These are phyloP conservation scores for Halcyon smyrnensis DNA, from an alignment of 2,797 vertebrate genomes.

Conservation along the genomic window DNA sequence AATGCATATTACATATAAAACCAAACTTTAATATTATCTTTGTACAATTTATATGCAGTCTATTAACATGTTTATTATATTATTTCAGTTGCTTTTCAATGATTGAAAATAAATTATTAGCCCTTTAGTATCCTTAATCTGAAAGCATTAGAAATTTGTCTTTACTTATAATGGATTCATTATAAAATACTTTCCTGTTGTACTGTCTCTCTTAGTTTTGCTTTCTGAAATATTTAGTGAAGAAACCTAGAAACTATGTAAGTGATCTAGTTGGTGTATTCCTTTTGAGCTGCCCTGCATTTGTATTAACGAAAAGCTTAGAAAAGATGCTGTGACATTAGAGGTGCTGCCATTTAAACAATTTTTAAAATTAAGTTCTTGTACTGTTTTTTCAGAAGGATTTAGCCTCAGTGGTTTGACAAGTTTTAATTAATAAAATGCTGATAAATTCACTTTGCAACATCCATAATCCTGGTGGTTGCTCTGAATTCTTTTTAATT, in stretches of 20 bases:
- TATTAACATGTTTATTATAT: background rate
- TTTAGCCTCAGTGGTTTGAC: background rate
- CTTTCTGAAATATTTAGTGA: background rate
- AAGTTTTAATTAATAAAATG: background rate
- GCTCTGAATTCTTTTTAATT: background rate
- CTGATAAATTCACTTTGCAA: background rate
- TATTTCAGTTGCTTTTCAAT: background rate
- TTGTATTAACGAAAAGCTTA: background rate
- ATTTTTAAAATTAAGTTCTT: background rate
- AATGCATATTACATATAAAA: background rate
- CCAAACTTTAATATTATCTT: background rate
- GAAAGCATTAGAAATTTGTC: background rate
- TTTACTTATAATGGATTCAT: background rate
- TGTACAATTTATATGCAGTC: background rate
- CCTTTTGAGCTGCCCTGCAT: background rate
- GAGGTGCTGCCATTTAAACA: background rate
- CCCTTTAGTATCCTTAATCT: background rate
- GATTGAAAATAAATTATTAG: background rate
- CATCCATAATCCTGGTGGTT: background rate
- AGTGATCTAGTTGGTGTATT: background rate
- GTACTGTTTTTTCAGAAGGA: background rate
- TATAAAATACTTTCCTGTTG: background rate
- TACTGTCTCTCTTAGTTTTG: background rate
- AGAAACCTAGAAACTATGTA: background rate
- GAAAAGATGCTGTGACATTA: background rate